Conservation (phyloP, 2,888 invertebrate genomes). For the Geotrupes spiniger region DNA sequence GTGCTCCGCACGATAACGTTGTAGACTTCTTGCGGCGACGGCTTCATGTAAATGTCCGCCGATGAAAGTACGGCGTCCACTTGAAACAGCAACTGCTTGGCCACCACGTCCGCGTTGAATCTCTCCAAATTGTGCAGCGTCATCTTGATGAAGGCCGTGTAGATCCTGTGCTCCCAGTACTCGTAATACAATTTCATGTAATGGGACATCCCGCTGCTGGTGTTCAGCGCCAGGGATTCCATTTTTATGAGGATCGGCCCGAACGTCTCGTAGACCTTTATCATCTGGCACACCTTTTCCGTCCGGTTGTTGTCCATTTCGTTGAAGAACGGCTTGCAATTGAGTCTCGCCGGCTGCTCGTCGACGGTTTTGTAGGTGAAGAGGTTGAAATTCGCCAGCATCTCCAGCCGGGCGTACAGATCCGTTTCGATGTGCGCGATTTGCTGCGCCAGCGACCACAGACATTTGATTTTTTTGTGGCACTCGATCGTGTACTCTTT, state of each 20-base stretch:
- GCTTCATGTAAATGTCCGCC: slow-evolving; percentile 74
- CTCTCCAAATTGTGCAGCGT: slow-evolving; percentile 68
- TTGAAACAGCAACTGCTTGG: slow-evolving; percentile 68
- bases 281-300: slow-evolving; percentile 64
- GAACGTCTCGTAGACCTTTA: slow-evolving; percentile 73
- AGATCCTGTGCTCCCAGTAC: slow-evolving; percentile 80
- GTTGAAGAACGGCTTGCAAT: slow-evolving; percentile 64
- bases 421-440: slow-evolving; percentile 67
- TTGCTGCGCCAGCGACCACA: slow-evolving; percentile 66
- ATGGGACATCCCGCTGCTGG: slow-evolving; percentile 70
- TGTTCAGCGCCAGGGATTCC: slow-evolving; percentile 78
- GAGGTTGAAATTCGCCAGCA: slow-evolving; percentile 58
- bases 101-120: slow-evolving; percentile 57
- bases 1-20: slow-evolving; percentile 72
- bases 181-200: slow-evolving; percentile 77
- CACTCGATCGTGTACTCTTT: slow-evolving; percentile 66
- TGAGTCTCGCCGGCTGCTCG: slow-evolving; percentile 34
- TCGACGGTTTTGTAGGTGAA: slow-evolving; percentile 49
- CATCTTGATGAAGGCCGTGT: slow-evolving; percentile 64
- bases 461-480: slow-evolving; percentile 55
- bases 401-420: slow-evolving; percentile 57
- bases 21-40: slow-evolving; percentile 73
- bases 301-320: slow-evolving; percentile 67
- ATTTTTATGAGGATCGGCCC: slow-evolving; percentile 82
- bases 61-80: slow-evolving; percentile 72